These are phyloP conservation scores for Lucilia sericata DNA, from an alignment of 1,140 invertebrate genomes.

Conservation along the genomic window DNA sequence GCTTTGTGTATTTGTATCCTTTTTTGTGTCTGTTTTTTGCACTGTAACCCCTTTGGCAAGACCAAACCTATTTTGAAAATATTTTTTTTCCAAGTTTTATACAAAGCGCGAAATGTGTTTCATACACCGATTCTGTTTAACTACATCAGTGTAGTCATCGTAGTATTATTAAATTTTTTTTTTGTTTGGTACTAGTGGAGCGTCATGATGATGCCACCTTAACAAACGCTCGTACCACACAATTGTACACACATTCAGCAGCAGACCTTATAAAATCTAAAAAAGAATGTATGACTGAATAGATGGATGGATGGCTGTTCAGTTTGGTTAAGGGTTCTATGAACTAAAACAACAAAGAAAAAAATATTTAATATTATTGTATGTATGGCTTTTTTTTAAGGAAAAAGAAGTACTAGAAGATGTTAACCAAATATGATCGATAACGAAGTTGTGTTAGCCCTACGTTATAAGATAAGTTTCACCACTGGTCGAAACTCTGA, in stretches of 20 bases:
- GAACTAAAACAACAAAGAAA: slow-evolving; percentile 11
- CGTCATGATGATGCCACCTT: neutral
- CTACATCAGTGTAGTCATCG: neutral
- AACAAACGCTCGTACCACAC: neutral
- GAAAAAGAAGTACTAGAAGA: neutral
- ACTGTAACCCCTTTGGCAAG: slow-evolving; percentile 26
- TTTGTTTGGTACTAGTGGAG: neutral
- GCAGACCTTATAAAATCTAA: slow-evolving; percentile 8
- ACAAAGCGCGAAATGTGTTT: slow-evolving; percentile 40
- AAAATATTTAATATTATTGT: neutral
- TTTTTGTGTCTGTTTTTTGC: neutral
- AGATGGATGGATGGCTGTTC: slow-evolving; percentile 1
- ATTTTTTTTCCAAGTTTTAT: slow-evolving; percentile 28
- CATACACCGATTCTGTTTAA: slow-evolving; percentile 21
- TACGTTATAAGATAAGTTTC: neutral
- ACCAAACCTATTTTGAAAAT: slow-evolving; percentile 40
- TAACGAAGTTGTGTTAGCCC: neutral
- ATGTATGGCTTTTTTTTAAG: neutral
- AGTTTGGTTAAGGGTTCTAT: slow-evolving; percentile 16
- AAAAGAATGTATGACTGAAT: slow-evolving; percentile 5
- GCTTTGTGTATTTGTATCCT: neutral
- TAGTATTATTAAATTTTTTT: neutral
- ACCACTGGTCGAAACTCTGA: too few relatives aligned
- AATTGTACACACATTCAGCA: neutral
- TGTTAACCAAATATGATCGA: neutral